Evolutionary conservation across 1,140 invertebrate species (phyloP).

Genomic region (Meloidogyne hapla): DNA sequence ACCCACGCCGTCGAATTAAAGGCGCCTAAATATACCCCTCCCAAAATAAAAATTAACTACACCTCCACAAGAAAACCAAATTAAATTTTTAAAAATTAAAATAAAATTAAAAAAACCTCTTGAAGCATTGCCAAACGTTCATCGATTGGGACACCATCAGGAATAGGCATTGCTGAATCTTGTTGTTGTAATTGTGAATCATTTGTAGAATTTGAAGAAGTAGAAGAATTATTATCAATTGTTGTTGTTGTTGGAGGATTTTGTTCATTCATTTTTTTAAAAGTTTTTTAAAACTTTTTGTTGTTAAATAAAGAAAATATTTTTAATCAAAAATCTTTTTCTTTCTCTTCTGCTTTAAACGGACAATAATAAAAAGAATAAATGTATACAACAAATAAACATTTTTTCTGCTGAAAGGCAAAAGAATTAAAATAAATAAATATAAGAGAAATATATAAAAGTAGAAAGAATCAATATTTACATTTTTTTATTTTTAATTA

Average conservation of each 20-base stretch:
- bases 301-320: background rate
- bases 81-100: background rate
- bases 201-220: background rate
- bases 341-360: background rate
- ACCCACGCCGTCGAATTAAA: too few species aligned
- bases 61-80: background rate
- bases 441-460: background rate
- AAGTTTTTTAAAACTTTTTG: background rate
- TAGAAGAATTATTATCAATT: background rate
- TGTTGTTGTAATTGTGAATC: conserved; percentile 6
- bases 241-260: background rate
- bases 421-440: background rate
- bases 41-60: background rate
- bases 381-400: background rate
- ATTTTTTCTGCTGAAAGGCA: background rate
- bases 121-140: conserved; percentile 26
- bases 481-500: background rate
- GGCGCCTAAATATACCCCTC: too few species aligned
- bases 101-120: conserved; percentile 14
- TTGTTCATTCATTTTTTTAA: background rate
- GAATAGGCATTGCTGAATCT: background rate
- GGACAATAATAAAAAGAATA: background rate
- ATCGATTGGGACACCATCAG: conserved; percentile 9
- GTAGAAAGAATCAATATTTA: conserved; percentile 1
- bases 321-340: background rate